phyloP scores from a whole-genome alignment of 2,888 invertebrate species.

The Acleris emargana region DNA sequence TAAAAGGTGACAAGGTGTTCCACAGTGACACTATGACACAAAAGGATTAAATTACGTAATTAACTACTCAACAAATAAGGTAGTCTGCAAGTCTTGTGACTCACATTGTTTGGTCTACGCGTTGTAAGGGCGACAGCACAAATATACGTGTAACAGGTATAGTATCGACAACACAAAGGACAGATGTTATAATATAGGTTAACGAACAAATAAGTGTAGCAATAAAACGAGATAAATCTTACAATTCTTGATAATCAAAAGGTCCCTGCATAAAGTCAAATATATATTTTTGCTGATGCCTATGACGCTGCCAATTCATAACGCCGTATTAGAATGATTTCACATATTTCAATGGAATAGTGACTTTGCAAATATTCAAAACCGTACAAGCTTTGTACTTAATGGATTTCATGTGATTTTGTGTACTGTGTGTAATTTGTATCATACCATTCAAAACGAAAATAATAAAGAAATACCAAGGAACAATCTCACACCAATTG shows the following conservation, averaged over 20 bases:
- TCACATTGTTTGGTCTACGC: neutral
- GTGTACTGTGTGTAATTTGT: too few species aligned
- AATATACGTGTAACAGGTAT: too few species aligned
- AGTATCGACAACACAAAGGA: neutral
- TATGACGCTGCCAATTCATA: slow-evolving; percentile 2
- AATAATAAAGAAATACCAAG: too few species aligned
- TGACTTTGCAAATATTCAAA: slow-evolving; percentile 12
- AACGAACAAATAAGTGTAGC: neutral
- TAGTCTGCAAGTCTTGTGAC: neutral
- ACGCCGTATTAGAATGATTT: slow-evolving; percentile 8
- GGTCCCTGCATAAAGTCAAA: too few species aligned
- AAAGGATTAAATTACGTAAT: slow-evolving; percentile 4
- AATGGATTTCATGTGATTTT: neutral
- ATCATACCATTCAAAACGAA: too few species aligned
- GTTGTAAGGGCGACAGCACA: neutral
- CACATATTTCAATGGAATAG: slow-evolving; percentile 6
- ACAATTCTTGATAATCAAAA: too few species aligned
- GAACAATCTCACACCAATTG: too few species aligned
- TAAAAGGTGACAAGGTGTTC: too few species aligned
- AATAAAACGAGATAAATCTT: neutral
- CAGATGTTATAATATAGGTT: neutral
- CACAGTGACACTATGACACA: neutral
- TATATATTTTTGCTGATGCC: too few species aligned
- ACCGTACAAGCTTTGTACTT: slow-evolving; percentile 8
- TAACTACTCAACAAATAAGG: neutral